Evolutionary conservation across 2,888 invertebrate species (phyloP).

Genomic region (Cataglyphis livida): DNA sequence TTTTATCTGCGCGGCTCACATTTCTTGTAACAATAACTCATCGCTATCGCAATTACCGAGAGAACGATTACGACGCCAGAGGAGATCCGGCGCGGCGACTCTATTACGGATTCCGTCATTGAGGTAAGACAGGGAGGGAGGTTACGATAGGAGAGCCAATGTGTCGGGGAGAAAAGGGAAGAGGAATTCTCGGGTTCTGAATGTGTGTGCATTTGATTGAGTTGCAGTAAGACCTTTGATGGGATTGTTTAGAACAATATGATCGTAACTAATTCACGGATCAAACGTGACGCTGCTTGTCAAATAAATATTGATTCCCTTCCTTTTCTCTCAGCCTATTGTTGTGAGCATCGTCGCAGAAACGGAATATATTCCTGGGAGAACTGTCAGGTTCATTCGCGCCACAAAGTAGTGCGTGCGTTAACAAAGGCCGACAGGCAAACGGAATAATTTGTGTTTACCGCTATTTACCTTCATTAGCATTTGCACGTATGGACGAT

Average conservation of each 20-base stretch:
- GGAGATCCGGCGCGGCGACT: conserved; percentile 23
- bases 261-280: conserved; percentile 62
- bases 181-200: conserved; percentile 5
- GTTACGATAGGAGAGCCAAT: conserved; percentile 4
- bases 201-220: conserved; percentile 56
- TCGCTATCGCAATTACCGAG: conserved; percentile 45
- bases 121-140: conserved; percentile 12
- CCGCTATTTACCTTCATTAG: neutral
- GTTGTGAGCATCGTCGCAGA: conserved; percentile 3
- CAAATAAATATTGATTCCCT: conserved; percentile 69
- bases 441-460: conserved; percentile 36
- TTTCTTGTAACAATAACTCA: conserved; percentile 47
- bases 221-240: conserved; percentile 53
- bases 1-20: conserved; percentile 35
- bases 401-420: neutral
- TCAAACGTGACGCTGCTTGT: conserved; percentile 61
- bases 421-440: conserved; percentile 15
- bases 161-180: neutral
- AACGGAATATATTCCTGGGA: conserved; percentile 22
- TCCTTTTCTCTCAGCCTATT: conserved; percentile 42
- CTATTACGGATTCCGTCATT: conserved; percentile 33
- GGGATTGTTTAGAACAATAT: conserved; percentile 69
- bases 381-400: neutral
- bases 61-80: conserved; percentile 20
- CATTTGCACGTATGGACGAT: neutral